Base-by-base conservation (phyloP, 2,888 invertebrate genomes). In the Tachina lurida region DNA sequence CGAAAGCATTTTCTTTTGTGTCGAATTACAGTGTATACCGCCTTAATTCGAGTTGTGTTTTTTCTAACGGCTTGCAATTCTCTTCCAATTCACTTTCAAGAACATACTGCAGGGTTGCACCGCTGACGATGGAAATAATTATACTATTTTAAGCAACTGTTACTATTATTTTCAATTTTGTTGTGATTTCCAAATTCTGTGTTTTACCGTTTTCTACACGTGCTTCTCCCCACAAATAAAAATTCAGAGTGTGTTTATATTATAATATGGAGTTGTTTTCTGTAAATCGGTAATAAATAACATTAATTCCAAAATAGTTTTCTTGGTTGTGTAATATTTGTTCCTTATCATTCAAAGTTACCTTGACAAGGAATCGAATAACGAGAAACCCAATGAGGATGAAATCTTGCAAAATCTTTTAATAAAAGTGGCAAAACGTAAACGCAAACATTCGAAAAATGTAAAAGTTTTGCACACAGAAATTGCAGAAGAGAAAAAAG, bases 261-360 rank as follows among this genome's bases (percentile, higher is more conserved):
- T 62, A 7, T n/a, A 74, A 84, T 65, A 96, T 96, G 96, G 95
- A 95, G 93, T 93, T 96, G 88, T 96, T 96, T 90, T 94, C 95
- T 86, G 94, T 96, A 74, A 95, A 96, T 90, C 94, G 96, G 96
- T 96, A 93, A 88, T 12, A 70, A 68, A 43, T 39, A 19, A 22
- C 0, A 7, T 17, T 52, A 49, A 54, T 41, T 52, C 54, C 9
- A 39, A 12, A n/a, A 22, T 60, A 5, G 22, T 5, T 45, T 22
- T 31, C 7, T 10, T n/a, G n/a, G n/a, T 41, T 7, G 12, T 41
- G 10, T n/a, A 39, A 22, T 22, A 12, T 7, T 13, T 10, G 31
- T 43, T 45, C 17, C n/a, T 41, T 12, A 60, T 41, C 12, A 17
- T 19, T 49, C 2, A 39, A 13, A 89, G 88, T 22, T 89, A 89